Evolutionary conservation across 2,113 vertebrate species (phyloP).

Genomic region (Anthoscopus minutus): DNA sequence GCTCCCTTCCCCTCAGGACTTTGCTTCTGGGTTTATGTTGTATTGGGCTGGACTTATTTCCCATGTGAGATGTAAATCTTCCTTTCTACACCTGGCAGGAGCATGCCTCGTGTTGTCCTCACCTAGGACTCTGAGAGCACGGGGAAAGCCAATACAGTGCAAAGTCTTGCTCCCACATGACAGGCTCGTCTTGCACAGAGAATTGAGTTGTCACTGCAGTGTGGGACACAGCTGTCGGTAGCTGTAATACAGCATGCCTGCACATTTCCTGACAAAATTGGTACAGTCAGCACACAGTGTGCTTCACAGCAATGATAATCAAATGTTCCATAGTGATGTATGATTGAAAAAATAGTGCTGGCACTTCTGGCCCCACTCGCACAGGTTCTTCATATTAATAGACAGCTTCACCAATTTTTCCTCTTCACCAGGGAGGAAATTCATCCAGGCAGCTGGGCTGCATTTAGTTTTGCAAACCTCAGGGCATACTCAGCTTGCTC

Average conservation of each 20-base stretch:
- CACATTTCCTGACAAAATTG: slow-evolving; percentile 8
- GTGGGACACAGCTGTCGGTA: background rate
- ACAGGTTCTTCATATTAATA: slow-evolving; percentile 13
- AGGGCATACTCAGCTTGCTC: background rate
- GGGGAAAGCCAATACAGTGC: background rate
- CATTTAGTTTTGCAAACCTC: slow-evolving; percentile 19
- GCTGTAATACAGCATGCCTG: background rate
- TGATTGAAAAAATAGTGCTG: slow-evolving; percentile 11
- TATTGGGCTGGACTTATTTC: background rate
- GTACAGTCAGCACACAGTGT: slow-evolving; percentile 15
- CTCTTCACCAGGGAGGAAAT: background rate
- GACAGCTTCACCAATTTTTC: slow-evolving; percentile 39
- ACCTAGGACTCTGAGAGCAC: accelerated
- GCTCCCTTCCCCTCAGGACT: background rate
- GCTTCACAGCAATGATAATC: slow-evolving; percentile 19
- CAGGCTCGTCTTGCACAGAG: background rate
- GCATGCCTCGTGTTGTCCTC: accelerated
- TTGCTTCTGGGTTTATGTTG: background rate
- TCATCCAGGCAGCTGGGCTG: slow-evolving; percentile 27
- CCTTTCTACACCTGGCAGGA: background rate
- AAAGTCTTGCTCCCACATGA: background rate
- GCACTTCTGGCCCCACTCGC: background rate
- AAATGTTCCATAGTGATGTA: slow-evolving; percentile 16
- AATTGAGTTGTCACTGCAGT: background rate
- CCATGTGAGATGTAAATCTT: background rate